Base-by-base conservation (phyloP, 2,797 vertebrate species). In the Enteromius unitaeniatus region DNA sequence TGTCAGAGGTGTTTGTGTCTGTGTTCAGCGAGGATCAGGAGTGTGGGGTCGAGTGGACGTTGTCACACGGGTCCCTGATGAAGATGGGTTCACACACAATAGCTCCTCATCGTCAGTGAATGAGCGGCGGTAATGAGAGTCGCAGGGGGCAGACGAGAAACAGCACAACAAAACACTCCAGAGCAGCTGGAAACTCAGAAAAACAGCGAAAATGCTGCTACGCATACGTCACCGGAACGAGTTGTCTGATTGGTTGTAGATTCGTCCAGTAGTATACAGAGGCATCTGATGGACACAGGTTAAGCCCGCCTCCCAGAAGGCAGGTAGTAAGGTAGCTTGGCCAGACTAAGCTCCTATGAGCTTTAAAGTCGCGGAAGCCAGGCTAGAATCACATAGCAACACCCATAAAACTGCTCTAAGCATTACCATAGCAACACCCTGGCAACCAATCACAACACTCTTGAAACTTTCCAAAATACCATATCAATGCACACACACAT, bases 111-210 rank as follows among this genome's bases (percentile, higher is more conserved):
- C 49, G 1, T 55, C 49, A 0, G 1, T 58, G 73, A 58, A 75
- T 37, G 21, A 76, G 51, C 37, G 21, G 23, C 31, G 1, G 31
- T 37, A 76, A 76, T 58, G 73, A 76, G 73, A 75, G 73, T 58
- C 73, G 58, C 19, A 6, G 23, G 37, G 49, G 73, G 31, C 51
- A 51, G 47, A 51, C 0, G 70, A 73, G 70, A 17, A 42, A 28
- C 26, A 1, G 19, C 72, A 53, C 72, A 74, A 53, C 72, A 34
- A 58, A 40, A 76, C 73, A 58, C 51, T 58, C 11, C 3, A 40
- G 31, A 11, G n/a, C n/a, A 19, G 69, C 42, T 15, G 67, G 67
- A 73, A 26, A 73, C 28, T 21, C 45, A 13, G 45, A 72, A 26
- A 28, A 19, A 60, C 58, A 47, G 69, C 28, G 28, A 28, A 28